Evolutionary conservation across 2,797 vertebrate species (phyloP).

Genomic region (Cyclura pinguis): DNA sequence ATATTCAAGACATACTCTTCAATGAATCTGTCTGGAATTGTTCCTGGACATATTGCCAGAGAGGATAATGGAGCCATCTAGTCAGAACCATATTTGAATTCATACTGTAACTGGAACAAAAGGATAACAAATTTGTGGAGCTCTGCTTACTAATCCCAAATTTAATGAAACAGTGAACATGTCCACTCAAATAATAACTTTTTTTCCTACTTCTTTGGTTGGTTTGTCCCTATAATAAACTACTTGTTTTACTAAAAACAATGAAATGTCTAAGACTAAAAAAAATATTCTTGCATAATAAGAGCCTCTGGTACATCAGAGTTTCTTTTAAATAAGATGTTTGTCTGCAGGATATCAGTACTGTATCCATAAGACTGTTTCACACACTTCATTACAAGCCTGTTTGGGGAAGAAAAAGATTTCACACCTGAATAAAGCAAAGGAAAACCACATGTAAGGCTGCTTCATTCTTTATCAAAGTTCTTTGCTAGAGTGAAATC

Average conservation of each 20-base stretch:
- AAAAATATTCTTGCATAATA: no score
- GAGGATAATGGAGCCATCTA: neutral
- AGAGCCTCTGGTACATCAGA: neutral
- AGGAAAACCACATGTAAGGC: neutral
- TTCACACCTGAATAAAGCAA: neutral
- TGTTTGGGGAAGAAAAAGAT: neutral
- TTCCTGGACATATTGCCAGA: neutral
- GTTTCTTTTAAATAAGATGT: neutral
- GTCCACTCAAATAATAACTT: neutral
- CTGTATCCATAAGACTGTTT: neutral
- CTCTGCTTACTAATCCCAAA: neutral
- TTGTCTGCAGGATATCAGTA: neutral
- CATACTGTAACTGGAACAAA: no score
- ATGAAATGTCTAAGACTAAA: no score
- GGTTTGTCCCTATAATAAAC: neutral
- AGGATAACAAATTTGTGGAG: neutral
- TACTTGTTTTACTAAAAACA: neutral
- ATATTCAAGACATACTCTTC: no score
- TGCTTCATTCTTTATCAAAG: neutral
- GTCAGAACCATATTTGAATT: neutral
- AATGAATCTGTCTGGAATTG: neutral
- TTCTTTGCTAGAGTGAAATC: neutral
- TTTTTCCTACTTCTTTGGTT: neutral
- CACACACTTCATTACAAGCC: neutral
- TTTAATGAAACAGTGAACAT: neutral